A percentile compares a stretch with the other conserved stretches of the same genome.
Evolutionary conservation across 1,140 invertebrate genomes (phyloP).

Genomic region (Holcopasites calliopsidis): DNA sequence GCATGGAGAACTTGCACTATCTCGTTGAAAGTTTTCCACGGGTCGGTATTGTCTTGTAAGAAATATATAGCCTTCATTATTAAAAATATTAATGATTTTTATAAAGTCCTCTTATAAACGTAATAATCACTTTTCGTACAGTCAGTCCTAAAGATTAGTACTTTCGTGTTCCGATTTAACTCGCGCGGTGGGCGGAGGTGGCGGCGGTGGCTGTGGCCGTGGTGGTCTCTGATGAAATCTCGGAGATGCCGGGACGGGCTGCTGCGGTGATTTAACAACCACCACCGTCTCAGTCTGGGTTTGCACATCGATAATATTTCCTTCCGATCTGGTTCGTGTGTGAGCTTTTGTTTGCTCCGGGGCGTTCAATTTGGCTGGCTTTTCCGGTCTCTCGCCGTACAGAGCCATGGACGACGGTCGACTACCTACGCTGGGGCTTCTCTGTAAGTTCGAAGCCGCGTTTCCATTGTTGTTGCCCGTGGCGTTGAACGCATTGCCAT

Average conservation of each 20-base stretch:
- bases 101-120: conserved; percentile 24
- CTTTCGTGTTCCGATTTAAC: conserved; percentile 77
- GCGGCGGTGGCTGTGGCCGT: conserved; percentile 77
- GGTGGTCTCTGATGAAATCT: conserved; percentile 74
- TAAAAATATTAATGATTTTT: conserved; percentile 34
- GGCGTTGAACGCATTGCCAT: conserved; percentile 52
- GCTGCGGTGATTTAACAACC: conserved; percentile 68
- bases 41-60: conserved; percentile 36
- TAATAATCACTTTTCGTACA: conserved; percentile 22
- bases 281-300: conserved; percentile 70
- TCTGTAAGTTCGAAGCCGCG: conserved; percentile 76
- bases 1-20: conserved; percentile 5
- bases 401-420: conserved; percentile 74
- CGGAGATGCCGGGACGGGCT: conserved; percentile 71
- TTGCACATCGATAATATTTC: conserved; percentile 79
- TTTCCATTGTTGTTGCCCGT: conserved; percentile 73
- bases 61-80: conserved; percentile 24
- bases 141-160: conserved; percentile 73
- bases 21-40: conserved; percentile 1
- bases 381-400: conserved; percentile 74
- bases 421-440: conserved; percentile 76
- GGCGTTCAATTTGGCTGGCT: conserved; percentile 75
- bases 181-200: conserved; percentile 72
- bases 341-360: conserved; percentile 74
- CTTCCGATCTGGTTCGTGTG: conserved; percentile 78